Percentiles rank a stretch among this genome's conserved stretches.
These are phyloP conservation scores for Ophioninae sp. DNA, from an alignment of 2,888 invertebrate genomes.

Conservation along the genomic window DNA sequence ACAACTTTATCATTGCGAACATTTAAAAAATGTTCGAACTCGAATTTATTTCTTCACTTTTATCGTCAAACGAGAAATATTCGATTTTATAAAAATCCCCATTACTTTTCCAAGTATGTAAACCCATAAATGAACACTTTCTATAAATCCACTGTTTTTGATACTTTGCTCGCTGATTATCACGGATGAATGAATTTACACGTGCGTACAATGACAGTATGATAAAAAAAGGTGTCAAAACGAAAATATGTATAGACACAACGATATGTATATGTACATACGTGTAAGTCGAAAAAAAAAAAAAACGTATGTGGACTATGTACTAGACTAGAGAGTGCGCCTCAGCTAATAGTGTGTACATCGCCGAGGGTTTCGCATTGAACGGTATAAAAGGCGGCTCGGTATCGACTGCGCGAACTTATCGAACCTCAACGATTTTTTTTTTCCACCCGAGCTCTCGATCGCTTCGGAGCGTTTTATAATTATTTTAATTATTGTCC, in stretches of 20 bases:
- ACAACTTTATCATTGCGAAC: not conserved
- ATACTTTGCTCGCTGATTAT: not conserved
- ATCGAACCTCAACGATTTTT: slow-evolving; percentile 17
- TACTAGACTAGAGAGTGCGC: slow-evolving; percentile 65
- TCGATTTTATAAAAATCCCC: no score
- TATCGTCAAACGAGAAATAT: no score
- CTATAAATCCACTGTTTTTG: not conserved
- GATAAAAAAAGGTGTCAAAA: slow-evolving; percentile 14
- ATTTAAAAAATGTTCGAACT: not conserved
- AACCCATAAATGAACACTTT: no score
- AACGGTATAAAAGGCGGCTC: slow-evolving; percentile 68
- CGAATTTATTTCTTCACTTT: not conserved
- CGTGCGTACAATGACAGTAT: slow-evolving; percentile 41
- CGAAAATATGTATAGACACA: slow-evolving; percentile 31
- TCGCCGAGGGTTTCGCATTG: slow-evolving; percentile 68
- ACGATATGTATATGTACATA: slow-evolving; percentile 35
- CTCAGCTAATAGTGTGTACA: slow-evolving; percentile 64
- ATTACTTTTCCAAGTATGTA: no score
- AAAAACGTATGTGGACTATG: slow-evolving; percentile 64
- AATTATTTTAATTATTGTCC: not conserved
- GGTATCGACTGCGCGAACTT: slow-evolving; percentile 32
- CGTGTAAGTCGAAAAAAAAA: slow-evolving; percentile 39
- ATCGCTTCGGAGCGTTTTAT: slow-evolving; percentile 13
- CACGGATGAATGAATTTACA: slow-evolving; percentile 9
- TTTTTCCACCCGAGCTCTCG: slow-evolving; percentile 59